A percentile compares a stretch with the other conserved stretches of the same genome.
phyloP scores from a whole-genome alignment of 2,797 vertebrate genomes.

The Pangasius sanitwongsei region DNA sequence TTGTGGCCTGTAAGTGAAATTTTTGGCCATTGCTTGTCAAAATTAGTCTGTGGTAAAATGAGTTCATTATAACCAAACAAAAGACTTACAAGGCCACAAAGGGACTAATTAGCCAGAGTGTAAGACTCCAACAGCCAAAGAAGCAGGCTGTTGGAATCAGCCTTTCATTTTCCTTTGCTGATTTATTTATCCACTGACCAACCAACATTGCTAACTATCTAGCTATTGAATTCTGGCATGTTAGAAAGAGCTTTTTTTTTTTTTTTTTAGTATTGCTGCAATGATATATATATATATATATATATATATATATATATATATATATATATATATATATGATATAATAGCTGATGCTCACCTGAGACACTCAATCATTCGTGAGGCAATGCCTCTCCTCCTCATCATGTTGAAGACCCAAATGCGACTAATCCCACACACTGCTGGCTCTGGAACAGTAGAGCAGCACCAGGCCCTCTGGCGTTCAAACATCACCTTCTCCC shows the following conservation, averaged over 20 bases:
- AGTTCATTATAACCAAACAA: not conserved
- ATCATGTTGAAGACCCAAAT: slow-evolving; percentile 99
- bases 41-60: not conserved
- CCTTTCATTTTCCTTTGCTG: not conserved
- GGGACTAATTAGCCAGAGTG: not conserved
- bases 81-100: not conserved
- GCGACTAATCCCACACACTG: slow-evolving; percentile 95
- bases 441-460: slow-evolving; percentile 89
- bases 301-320: too few relatives aligned
- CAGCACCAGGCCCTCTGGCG: slow-evolving; percentile 98
- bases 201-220: not conserved
- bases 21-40: not conserved
- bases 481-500: slow-evolving; percentile 93
- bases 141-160: too few relatives aligned
- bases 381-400: slow-evolving; percentile 92
- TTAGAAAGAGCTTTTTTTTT: not conserved
- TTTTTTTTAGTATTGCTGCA: not conserved
- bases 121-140: not conserved
- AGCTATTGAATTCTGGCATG: not conserved
- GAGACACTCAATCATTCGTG: slow-evolving; percentile 95
- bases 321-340: too few relatives aligned
- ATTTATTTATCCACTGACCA: not conserved
- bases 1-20: not conserved
- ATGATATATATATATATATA: not conserved
- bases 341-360: slow-evolving; percentile 75